Evolutionary conservation across 92 coral and sea anemone genomes (phyloP).

Genomic region (Heliopora coerulea): DNA sequence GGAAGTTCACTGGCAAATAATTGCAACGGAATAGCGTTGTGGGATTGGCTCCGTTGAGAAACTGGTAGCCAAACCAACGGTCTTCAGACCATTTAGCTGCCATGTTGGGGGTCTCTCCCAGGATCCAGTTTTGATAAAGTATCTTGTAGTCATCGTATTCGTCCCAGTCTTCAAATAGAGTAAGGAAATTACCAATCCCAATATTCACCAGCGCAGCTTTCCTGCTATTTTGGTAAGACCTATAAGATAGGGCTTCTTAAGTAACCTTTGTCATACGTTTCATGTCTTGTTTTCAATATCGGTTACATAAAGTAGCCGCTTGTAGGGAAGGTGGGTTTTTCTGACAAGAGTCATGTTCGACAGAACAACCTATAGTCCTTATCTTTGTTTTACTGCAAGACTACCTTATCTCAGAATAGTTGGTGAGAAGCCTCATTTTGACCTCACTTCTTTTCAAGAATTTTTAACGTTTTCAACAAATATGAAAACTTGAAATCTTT

Average conservation of each 20-base stretch:
- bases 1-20: conserved; percentile 58
- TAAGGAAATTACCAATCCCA: conserved; percentile 50
- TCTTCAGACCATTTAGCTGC: conserved; percentile 68
- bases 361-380: too few species aligned
- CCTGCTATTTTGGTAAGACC: conserved; percentile 51
- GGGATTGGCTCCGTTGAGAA: conserved; percentile 70
- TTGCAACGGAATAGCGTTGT: conserved; percentile 57
- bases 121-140: conserved; percentile 41
- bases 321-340: too few species aligned
- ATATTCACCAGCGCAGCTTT: conserved; percentile 53
- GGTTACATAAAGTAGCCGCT: too few species aligned
- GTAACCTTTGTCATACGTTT: too few species aligned
- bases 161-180: conserved; percentile 65
- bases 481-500: too few species aligned
- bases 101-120: conserved; percentile 42
- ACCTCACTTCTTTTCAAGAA: too few species aligned
- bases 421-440: too few species aligned
- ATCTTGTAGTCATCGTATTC: conserved; percentile 60
- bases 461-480: too few species aligned
- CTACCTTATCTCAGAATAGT: too few species aligned
- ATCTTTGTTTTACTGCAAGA: too few species aligned
- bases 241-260: neutral
- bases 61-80: conserved; percentile 66
- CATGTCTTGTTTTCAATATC: too few species aligned
- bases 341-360: too few species aligned